Evolutionary conservation across 2,797 vertebrate genomes (phyloP).

Genomic region (Acipenser oxyrinchus): DNA sequence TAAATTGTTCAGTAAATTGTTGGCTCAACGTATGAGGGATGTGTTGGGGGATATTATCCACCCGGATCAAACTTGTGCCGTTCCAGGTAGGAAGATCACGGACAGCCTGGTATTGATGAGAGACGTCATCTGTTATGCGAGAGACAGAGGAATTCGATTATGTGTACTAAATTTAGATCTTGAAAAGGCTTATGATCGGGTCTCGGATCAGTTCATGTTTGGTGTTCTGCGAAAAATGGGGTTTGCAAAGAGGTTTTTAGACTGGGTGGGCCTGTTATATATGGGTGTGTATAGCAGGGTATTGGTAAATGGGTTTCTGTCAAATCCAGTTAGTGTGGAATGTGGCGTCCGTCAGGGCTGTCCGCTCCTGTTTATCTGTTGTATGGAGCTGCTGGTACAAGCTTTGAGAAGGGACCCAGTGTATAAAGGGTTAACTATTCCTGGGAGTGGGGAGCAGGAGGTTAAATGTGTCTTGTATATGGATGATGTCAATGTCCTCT

Average conservation of each 20-base stretch:
- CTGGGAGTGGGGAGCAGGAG: too few species aligned
- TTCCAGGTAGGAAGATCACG: not conserved
- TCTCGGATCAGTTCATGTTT: not conserved
- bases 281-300: not conserved
- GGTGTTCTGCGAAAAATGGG: not conserved
- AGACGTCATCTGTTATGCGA: not conserved
- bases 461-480: too few species aligned
- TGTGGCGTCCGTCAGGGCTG: slow-evolving; percentile 1
- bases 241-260: not conserved
- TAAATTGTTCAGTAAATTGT: not conserved
- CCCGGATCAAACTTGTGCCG: not conserved
- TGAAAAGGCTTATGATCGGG: too few species aligned
- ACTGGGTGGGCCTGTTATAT: not conserved
- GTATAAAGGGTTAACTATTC: too few species aligned
- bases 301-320: not conserved
- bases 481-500: too few species aligned
- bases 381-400: not conserved
- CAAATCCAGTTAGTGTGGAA: not conserved
- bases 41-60: not conserved
- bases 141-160: not conserved
- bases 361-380: not conserved
- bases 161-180: too few species aligned
- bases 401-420: too few species aligned
- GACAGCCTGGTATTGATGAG: not conserved
- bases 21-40: not conserved